phyloP scores from a whole-genome alignment of 2,113 vertebrate species.

The Halichoeres trimaculatus region DNA sequence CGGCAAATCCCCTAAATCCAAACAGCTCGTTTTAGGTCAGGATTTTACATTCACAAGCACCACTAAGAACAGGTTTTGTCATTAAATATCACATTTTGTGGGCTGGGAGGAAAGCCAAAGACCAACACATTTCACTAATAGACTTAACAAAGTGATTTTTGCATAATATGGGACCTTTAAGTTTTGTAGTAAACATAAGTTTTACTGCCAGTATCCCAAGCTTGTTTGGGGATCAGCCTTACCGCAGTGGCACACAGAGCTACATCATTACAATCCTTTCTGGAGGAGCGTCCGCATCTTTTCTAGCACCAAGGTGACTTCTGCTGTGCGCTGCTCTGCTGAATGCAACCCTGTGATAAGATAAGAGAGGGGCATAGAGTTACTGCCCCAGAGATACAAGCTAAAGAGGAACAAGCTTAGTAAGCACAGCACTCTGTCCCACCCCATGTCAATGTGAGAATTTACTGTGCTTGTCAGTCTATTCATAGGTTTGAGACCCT shows the following conservation, averaged over 20 bases:
- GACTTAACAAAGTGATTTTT: too few species aligned
- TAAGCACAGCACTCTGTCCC: slow-evolving; percentile 53
- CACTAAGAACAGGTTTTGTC: too few species aligned
- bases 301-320: slow-evolving; percentile 71
- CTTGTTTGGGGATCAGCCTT: slow-evolving; percentile 24
- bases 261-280: slow-evolving; percentile 44
- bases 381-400: slow-evolving; percentile 58
- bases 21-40: too few species aligned
- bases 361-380: slow-evolving; percentile 62
- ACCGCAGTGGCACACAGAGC: slow-evolving; percentile 44
- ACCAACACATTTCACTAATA: too few species aligned
- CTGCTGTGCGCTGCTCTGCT: slow-evolving; percentile 52
- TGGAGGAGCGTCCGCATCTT: slow-evolving; percentile 61
- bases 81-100: too few species aligned
- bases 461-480: slow-evolving; percentile 37
- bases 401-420: slow-evolving; percentile 70
- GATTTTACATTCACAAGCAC: too few species aligned
- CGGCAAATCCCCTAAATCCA: too few species aligned
- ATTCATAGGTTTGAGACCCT: slow-evolving; percentile 41
- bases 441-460: slow-evolving; percentile 46
- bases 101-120: too few species aligned
- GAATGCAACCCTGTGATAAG: slow-evolving; percentile 69
- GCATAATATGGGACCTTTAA: too few species aligned
- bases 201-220: background rate
- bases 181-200: slow-evolving; percentile 1